Conservation (phyloP, 2,797 vertebrate genomes). For the Rhincodon typus region DNA sequence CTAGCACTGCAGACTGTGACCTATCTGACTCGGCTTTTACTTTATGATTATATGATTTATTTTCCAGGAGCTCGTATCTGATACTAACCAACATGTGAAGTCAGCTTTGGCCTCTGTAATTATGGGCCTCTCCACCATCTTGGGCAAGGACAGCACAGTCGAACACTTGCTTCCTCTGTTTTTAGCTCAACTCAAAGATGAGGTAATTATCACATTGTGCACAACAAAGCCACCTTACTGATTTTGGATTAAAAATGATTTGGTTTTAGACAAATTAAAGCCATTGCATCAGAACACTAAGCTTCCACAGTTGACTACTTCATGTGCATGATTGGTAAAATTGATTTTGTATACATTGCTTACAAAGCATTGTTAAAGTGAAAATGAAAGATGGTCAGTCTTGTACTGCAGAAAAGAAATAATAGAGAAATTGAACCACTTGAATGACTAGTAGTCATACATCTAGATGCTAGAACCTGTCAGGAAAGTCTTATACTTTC, state of each 20-base stretch:
- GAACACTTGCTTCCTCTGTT: constrained; percentile 78
- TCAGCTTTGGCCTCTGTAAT: constrained; percentile 78
- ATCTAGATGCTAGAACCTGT: background rate
- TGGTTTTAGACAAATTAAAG: background rate
- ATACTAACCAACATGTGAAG: constrained; percentile 81
- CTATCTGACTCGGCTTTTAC: background rate
- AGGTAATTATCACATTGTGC: constrained; percentile 54
- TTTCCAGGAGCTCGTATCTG: constrained; percentile 71
- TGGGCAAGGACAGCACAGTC: constrained; percentile 79
- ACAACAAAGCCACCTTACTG: background rate
- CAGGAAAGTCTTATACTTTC: background rate
- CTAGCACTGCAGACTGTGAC: background rate
- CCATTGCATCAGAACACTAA: background rate
- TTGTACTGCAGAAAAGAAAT: background rate
- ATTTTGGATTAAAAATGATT: background rate
- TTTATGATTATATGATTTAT: background rate
- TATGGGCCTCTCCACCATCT: constrained; percentile 77
- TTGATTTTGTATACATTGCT: background rate
- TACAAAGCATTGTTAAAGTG: background rate
- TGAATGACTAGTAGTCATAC: background rate
- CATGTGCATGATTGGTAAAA: background rate
- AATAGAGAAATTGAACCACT: background rate
- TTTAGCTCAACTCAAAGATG: constrained; percentile 77
- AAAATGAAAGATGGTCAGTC: background rate
- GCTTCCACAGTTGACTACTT: background rate